Evolutionary conservation across 2,797 vertebrate species (phyloP).

Genomic region (Pseudotriccus pelzelni): DNA sequence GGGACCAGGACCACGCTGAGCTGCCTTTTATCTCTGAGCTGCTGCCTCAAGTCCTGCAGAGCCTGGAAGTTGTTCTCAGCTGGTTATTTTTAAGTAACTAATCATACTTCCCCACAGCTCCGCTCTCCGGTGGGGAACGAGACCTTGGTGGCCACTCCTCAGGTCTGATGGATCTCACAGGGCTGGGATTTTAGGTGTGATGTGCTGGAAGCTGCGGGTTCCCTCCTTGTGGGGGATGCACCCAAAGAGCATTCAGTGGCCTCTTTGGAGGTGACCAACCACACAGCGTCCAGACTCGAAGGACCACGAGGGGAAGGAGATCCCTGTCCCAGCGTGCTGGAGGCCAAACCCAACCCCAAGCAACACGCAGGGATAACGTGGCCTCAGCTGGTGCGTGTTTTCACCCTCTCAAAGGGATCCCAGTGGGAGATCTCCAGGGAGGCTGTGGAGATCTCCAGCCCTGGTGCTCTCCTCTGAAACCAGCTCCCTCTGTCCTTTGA

Average conservation of each 20-base stretch:
- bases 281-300: background rate
- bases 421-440: background rate
- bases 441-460: background rate
- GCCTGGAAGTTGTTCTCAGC: conserved; percentile 35
- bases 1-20: background rate
- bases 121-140: too few species aligned
- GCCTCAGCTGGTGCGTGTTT: background rate
- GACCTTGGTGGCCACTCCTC: background rate
- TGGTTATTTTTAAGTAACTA: conserved; percentile 39
- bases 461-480: background rate
- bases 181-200: background rate
- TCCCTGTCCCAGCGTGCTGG: background rate
- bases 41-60: background rate
- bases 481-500: background rate
- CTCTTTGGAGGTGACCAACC: background rate
- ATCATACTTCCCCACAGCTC: background rate
- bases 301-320: background rate
- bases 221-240: accelerated
- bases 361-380: accelerated
- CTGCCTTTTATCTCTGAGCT: conserved; percentile 37
- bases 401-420: background rate
- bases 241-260: background rate
- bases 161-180: background rate
- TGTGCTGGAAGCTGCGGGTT: background rate
- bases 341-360: background rate